Evolutionary conservation across 2,888 invertebrate species (phyloP).

Genomic region (Drosophila picticornis): DNA sequence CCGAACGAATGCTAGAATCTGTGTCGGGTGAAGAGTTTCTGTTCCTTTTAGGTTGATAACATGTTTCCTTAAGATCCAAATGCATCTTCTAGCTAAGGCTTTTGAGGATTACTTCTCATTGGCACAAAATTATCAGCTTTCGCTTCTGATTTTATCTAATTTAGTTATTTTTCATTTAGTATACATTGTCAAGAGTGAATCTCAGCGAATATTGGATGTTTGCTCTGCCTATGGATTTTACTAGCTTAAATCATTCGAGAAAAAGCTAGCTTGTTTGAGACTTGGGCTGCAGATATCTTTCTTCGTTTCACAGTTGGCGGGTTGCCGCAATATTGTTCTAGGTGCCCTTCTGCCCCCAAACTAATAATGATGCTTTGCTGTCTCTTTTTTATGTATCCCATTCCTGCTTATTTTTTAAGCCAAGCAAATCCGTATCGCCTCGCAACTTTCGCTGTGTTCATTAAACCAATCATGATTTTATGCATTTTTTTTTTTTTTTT

Average conservation of each 20-base stretch:
- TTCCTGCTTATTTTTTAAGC: background rate
- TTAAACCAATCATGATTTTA: slow-evolving; percentile 15
- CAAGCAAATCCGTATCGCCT: background rate
- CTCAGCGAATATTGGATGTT: background rate
- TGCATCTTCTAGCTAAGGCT: background rate
- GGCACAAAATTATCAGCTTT: background rate
- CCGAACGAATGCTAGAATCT: background rate
- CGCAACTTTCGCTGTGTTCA: slow-evolving; percentile 23
- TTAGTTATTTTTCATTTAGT: background rate
- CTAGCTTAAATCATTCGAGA: background rate
- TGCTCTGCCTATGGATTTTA: background rate
- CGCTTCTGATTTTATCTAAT: background rate
- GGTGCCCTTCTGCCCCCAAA: background rate
- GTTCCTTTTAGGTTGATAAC: background rate
- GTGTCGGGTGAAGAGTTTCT: background rate
- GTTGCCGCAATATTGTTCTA: too few species aligned
- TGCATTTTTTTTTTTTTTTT: slow-evolving; percentile 3
- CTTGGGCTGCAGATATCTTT: background rate
- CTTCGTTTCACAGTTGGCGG: background rate
- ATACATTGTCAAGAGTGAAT: background rate
- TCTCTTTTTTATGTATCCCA: background rate
- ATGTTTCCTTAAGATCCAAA: background rate
- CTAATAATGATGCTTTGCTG: background rate
- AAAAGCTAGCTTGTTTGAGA: background rate
- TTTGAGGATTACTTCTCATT: background rate